Conservation (phyloP, 2,113 vertebrate genomes). For the Daboia siamensis region DNA sequence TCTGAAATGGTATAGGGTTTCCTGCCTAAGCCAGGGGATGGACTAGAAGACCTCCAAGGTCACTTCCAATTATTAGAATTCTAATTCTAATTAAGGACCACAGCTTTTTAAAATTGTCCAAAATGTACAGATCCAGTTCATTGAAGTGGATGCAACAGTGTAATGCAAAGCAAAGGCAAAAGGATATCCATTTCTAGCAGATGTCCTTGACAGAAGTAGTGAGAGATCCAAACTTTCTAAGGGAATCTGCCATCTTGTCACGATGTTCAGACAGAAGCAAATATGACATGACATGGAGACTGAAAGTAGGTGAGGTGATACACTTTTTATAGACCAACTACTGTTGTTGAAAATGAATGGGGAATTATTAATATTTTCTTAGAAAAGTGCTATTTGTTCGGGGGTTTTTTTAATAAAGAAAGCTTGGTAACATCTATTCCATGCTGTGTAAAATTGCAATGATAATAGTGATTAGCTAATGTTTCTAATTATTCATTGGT, state of each 20-base stretch:
- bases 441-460: background rate
- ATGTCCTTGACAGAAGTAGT: background rate
- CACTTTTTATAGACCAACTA: background rate
- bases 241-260: background rate
- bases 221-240: background rate
- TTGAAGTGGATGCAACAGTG: background rate
- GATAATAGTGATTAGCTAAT: conserved; percentile 45
- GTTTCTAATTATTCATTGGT: conserved; percentile 45
- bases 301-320: background rate
- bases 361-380: background rate
- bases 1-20: too few species aligned
- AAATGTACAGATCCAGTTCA: background rate
- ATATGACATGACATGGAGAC: background rate
- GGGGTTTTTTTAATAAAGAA: conserved; percentile 19
- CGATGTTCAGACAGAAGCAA: background rate
- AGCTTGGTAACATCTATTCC: conserved; percentile 28
- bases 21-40: too few species aligned
- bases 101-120: background rate
- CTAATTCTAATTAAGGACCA: background rate
- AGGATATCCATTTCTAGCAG: background rate
- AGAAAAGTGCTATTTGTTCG: background rate
- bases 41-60: too few species aligned
- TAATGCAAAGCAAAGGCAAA: background rate
- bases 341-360: background rate
- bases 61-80: too few species aligned